Evolutionary conservation across 2,797 vertebrate species (phyloP).

Genomic region (Champsocephalus esox): DNA sequence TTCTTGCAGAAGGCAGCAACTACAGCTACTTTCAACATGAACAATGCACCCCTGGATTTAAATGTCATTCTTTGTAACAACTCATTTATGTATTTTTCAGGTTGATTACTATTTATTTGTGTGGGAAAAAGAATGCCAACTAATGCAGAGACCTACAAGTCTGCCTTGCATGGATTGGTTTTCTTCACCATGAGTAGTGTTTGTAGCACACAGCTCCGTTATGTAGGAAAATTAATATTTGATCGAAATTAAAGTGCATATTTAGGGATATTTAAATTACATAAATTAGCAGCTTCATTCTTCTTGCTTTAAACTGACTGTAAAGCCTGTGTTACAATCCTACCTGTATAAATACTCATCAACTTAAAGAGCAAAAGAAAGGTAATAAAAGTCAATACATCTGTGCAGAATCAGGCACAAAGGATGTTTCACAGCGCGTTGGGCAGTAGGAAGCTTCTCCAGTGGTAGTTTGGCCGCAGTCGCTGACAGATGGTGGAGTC

Average conservation of each 20-base stretch:
- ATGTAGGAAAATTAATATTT: not conserved
- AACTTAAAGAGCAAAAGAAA: not conserved
- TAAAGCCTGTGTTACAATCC: not conserved
- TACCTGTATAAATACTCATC: not conserved
- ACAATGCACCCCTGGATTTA: slow-evolving; percentile 13
- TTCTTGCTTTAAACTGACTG: not conserved
- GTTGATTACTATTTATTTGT: slow-evolving; percentile 8
- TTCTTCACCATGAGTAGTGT: not conserved
- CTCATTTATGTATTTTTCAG: slow-evolving; percentile 2
- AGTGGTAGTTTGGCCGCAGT: not conserved
- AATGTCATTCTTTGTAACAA: slow-evolving; percentile 8
- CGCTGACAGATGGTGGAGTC: slow-evolving; percentile 54
- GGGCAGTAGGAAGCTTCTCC: slow-evolving; percentile 12
- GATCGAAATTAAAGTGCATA: not conserved
- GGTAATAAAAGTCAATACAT: not conserved
- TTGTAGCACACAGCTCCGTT: not conserved
- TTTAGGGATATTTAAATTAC: not conserved
- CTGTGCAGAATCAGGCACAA: slow-evolving; percentile 14
- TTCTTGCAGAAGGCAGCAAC: slow-evolving; percentile 11
- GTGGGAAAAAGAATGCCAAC: not conserved
- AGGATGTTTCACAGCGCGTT: not conserved
- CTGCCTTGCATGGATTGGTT: no score
- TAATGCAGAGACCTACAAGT: not conserved
- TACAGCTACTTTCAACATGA: slow-evolving; percentile 20
- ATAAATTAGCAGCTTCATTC: not conserved